phyloP scores from a whole-genome alignment of 2,113 vertebrate genomes.

The Catharus fuscescens region DNA sequence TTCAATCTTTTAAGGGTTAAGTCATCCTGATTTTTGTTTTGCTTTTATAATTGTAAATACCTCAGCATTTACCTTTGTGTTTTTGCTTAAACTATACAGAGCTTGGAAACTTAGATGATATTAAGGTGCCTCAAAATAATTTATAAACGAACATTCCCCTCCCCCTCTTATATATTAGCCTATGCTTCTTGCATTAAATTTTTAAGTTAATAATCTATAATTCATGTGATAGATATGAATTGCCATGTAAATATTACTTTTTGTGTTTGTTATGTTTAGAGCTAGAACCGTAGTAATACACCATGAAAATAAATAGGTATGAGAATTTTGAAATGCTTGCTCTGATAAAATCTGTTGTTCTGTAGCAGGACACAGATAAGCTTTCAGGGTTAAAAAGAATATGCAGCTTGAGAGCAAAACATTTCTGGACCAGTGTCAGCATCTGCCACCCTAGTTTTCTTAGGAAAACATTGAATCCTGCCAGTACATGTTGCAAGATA shows the following conservation, averaged over 20 bases:
- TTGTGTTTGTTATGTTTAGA: neutral
- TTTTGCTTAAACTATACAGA: neutral
- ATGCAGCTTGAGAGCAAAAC: neutral
- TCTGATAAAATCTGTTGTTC: neutral
- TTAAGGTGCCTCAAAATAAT: neutral
- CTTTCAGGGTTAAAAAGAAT: conserved; percentile 43
- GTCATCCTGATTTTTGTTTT: neutral
- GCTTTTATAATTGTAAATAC: neutral
- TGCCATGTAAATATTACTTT: neutral
- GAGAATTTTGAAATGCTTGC: neutral
- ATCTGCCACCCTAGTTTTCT: conserved; percentile 51
- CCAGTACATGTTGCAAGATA: conserved; percentile 67
- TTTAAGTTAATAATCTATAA: neutral
- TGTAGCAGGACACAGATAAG: neutral
- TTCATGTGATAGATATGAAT: neutral
- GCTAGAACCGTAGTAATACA: neutral
- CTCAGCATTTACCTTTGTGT: neutral
- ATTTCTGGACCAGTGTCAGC: conserved; percentile 23
- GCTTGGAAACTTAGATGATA: neutral
- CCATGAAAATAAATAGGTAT: neutral
- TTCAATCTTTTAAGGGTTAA: neutral
- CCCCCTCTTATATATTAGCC: neutral
- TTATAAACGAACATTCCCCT: rapidly evolving
- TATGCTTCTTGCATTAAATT: neutral
- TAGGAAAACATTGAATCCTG: conserved; percentile 51